A percentile compares a stretch with the other conserved stretches of the same genome.
phyloP scores from a whole-genome alignment of 64 coral and sea anemone genomes.

The Actinia tenebrosa region DNA sequence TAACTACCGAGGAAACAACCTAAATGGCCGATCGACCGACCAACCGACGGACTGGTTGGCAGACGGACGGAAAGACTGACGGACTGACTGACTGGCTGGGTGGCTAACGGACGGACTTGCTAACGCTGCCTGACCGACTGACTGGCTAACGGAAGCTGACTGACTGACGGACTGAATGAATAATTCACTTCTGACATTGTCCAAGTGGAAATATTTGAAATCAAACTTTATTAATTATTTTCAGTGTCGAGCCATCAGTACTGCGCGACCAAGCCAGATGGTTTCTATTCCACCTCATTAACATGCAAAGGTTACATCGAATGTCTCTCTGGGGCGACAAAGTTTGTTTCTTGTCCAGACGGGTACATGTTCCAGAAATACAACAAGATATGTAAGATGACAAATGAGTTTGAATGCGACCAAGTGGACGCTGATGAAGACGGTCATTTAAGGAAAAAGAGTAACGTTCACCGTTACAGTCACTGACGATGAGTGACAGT shows the following conservation, averaged over 20 bases:
- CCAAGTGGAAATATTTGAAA: no score
- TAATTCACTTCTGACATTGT: no score
- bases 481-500: neutral
- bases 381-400: neutral
- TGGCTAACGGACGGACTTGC: no score
- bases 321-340: constrained; percentile 36
- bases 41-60: no score
- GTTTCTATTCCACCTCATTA: constrained; percentile 26
- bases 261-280: constrained; percentile 39
- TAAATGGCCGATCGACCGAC: no score
- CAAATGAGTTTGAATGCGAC: neutral
- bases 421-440: neutral
- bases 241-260: constrained; percentile 28
- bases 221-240: neutral
- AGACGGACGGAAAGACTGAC: no score
- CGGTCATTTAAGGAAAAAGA: neutral
- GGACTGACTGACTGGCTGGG: no score
- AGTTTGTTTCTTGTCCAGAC: constrained; percentile 26
- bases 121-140: no score
- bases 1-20: no score
- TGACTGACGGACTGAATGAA: no score
- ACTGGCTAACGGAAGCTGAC: no score
- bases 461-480: neutral
- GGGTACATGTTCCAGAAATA: constrained; percentile 10
- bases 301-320: constrained; percentile 34